Evolutionary conservation across 2,113 vertebrate species (phyloP), one percentile per base, ranked within the genome.

Genomic region (Semicossyphus pulcher): DNA sequence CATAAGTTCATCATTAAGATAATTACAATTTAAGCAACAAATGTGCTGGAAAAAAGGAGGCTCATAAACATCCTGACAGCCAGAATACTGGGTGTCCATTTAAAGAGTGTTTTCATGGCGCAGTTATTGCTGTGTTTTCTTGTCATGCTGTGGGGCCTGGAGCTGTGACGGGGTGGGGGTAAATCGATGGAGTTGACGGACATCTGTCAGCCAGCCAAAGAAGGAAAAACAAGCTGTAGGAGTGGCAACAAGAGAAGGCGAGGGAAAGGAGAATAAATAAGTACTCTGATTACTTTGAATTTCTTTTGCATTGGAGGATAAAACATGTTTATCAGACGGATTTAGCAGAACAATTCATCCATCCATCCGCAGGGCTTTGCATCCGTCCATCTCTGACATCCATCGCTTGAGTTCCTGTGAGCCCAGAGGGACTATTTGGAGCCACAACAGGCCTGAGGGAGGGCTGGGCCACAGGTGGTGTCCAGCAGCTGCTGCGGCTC

Each of bases 401-500:
- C 47, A 72, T 29, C 49, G 77, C 67, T 41, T 20, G 36, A 78
- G 72, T 60, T 72, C 78, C 66, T 66, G 42, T 44, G 67, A 80
- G 73, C 70, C 81, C 81, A 82, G 42, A 63, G 87, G 88, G 87
- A 90, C 86, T 80, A 84, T 78, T 80, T 81, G 76, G 85, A 85
- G 69, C 66, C 85, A 79, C 76, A 86, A 80, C 78, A 81, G 84
- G 78, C 75, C 76, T 78, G 66, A 81, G 72, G 83, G 87, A 80
- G 71, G 66, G 79, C 66, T 77, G 20, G 15, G 67, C 77, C 85
- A 86, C 90, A 93, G 90, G 89, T 92, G 92, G 85, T 78, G 81
- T 85, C 75, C 89, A 86, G 74, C 93, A 93, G 91, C 90, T 93
- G 93, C 87, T 67, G 41, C 16, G 41, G 52, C 34, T 72, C 76